A percentile compares a stretch with the other conserved stretches of the same genome.
phyloP scores from a whole-genome alignment of 1,140 invertebrate genomes.

The Drosophila albomicans region DNA sequence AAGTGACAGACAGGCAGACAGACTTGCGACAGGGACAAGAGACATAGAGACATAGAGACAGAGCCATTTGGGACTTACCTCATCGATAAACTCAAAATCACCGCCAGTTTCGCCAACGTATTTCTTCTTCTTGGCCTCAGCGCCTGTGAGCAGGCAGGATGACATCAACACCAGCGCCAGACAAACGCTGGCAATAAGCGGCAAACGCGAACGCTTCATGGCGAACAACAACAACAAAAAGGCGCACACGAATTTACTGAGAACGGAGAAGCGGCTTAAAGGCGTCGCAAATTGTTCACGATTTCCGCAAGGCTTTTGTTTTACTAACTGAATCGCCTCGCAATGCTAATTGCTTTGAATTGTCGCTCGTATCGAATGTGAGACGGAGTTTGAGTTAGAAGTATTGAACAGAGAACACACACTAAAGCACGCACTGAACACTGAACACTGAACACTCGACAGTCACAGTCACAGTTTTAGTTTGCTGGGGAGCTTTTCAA shows the following conservation, averaged over 20 bases:
- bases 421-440: constrained; percentile 36
- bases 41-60: constrained; percentile 33
- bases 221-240: constrained; percentile 26
- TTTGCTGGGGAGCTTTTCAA: constrained; percentile 45
- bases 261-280: constrained; percentile 32
- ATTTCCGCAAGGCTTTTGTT: constrained; percentile 30
- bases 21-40: background rate
- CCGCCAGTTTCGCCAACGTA: constrained; percentile 83
- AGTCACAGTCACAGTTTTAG: constrained; percentile 27
- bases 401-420: constrained; percentile 17
- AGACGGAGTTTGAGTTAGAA: constrained; percentile 9
- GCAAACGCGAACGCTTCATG: constrained; percentile 77
- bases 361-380: constrained; percentile 23
- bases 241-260: background rate
- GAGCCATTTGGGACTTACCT: constrained; percentile 82
- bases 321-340: constrained; percentile 18
- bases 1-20: constrained; percentile 61
- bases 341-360: constrained; percentile 43
- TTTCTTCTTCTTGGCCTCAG: constrained; percentile 83
- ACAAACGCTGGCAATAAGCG: constrained; percentile 78
- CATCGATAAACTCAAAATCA: constrained; percentile 84
- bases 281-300: constrained; percentile 42
- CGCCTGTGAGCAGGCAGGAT: constrained; percentile 54
- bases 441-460: constrained; percentile 22
- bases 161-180: constrained; percentile 83